Percentiles rank a stretch among this genome's conserved stretches.
phyloP scores from a whole-genome alignment of 2,888 invertebrate genomes.

The Emmelina monodactyla region DNA sequence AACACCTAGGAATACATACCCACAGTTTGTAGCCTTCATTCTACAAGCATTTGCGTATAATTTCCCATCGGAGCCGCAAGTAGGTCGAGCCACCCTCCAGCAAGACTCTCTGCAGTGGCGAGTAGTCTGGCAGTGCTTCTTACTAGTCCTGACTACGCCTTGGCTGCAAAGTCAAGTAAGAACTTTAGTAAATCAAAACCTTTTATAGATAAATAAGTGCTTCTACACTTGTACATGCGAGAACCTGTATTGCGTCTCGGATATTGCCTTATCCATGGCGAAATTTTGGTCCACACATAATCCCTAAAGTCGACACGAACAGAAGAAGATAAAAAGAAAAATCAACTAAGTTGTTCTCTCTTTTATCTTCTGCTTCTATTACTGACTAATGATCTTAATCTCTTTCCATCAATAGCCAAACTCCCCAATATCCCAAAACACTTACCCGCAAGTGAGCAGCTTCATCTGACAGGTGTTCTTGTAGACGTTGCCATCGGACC shows the following conservation, averaged over 20 bases:
- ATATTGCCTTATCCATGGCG: too few relatives aligned
- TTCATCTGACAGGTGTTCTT: constrained; percentile 95
- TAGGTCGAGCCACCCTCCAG: constrained; percentile 88
- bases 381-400: too few relatives aligned
- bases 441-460: constrained; percentile 85
- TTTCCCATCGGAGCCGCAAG: constrained; percentile 89
- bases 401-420: too few relatives aligned
- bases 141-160: constrained; percentile 85
- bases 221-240: too few relatives aligned
- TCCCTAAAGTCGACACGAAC: too few relatives aligned
- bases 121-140: constrained; percentile 91
- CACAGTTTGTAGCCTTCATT: constrained; percentile 93
- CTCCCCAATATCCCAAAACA: too few relatives aligned
- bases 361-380: background rate
- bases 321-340: too few relatives aligned
- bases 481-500: constrained; percentile 91
- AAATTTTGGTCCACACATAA: too few relatives aligned
- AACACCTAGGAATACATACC: constrained; percentile 54
- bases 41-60: constrained; percentile 89
- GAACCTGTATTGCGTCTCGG: too few relatives aligned
- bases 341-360: background rate
- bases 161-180: constrained; percentile 63
- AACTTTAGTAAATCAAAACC: background rate
- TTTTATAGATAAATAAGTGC: background rate
- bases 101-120: constrained; percentile 90